phyloP scores from a whole-genome alignment of 2,797 vertebrate genomes.

The Prionace glauca region DNA sequence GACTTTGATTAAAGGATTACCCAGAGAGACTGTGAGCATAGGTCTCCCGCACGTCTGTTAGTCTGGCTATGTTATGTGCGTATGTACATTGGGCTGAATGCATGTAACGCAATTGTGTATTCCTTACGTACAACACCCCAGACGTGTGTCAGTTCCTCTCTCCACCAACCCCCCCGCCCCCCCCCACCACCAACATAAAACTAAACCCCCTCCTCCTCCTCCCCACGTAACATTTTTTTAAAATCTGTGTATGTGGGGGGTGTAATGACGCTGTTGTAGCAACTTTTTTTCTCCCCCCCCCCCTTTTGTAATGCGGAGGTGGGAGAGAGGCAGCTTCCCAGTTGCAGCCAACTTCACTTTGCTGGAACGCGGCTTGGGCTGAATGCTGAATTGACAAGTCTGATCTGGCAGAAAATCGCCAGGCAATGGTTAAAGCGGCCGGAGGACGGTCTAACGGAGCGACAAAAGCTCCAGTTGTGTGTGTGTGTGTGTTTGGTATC shows the following conservation, averaged over 20 bases:
- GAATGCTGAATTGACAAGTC: not conserved
- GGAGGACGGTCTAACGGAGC: not conserved
- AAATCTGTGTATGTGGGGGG: no score
- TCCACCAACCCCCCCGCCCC: no score
- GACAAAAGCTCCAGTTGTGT: slow-evolving; percentile 14
- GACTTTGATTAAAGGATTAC: not conserved
- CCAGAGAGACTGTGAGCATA: not conserved
- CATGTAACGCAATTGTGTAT: not conserved
- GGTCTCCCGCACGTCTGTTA: not conserved
- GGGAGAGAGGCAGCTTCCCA: not conserved
- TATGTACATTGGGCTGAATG: not conserved
- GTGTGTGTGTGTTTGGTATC: not conserved
- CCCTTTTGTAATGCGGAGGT: no score
- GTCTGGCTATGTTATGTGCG: slow-evolving; percentile 2
- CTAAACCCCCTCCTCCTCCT: not conserved
- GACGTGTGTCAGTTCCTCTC: not conserved
- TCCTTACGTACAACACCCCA: slow-evolving; percentile 15
- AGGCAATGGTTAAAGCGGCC: not conserved
- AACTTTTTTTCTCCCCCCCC: not conserved
- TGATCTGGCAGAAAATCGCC: not conserved
- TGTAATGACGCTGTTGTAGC: not conserved
- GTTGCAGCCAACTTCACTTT: not conserved
- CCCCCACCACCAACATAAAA: not conserved
- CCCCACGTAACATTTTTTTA: not conserved
- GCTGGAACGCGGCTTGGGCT: not conserved